A percentile compares a stretch with the other conserved stretches of the same genome.
Evolutionary conservation across 2,888 invertebrate species (phyloP).

Genomic region (Drosophila pegasa): DNA sequence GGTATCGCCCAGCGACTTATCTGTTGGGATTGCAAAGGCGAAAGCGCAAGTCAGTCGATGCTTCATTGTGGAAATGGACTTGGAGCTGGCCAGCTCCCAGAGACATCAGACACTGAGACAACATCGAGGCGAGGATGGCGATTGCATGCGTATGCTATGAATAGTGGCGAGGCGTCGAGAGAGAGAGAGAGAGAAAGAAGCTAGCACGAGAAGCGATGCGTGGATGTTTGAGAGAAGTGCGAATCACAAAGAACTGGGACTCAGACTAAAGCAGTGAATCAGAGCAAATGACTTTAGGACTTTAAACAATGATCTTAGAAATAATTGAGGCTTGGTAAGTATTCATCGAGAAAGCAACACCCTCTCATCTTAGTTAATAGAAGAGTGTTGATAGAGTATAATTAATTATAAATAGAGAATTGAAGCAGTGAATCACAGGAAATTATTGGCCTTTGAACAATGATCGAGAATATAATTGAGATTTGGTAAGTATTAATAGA

Average conservation of each 20-base stretch:
- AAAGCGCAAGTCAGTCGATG: not conserved
- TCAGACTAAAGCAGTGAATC: not conserved
- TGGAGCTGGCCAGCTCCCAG: not conserved
- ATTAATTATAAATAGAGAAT: too few species aligned
- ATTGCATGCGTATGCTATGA: constrained; percentile 23
- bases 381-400: too few species aligned
- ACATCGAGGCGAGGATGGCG: constrained; percentile 32
- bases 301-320: not conserved
- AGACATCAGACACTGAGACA: constrained; percentile 15
- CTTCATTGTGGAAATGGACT: not conserved
- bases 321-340: too few species aligned
- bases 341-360: not conserved
- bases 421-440: too few species aligned
- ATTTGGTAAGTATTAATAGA: too few species aligned
- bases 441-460: too few species aligned
- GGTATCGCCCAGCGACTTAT: constrained; percentile 95
- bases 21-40: constrained; percentile 84
- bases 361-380: too few species aligned
- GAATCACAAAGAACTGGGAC: not conserved
- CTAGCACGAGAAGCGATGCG: constrained; percentile 30
- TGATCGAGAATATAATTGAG: too few species aligned
- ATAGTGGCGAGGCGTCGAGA: constrained; percentile 4
- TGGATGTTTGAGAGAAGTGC: not conserved
- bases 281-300: too few species aligned
- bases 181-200: constrained; percentile 2